Evolutionary conservation across 2,797 vertebrate genomes (phyloP), one percentile per base, ranked within the genome.

Genomic region (Enteromius paludinosus): DNA sequence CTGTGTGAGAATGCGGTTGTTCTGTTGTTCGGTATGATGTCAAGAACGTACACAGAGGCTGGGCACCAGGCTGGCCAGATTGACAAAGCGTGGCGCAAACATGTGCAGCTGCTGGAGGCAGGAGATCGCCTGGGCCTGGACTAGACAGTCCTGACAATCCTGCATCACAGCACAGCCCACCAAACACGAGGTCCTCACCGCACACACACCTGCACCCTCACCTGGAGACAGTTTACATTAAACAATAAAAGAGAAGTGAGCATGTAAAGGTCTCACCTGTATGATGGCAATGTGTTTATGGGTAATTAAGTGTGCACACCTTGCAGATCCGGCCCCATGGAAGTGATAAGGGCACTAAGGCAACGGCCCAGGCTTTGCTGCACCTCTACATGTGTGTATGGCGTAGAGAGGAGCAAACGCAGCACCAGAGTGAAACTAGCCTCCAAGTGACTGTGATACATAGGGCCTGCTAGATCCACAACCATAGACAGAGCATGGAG

Each of bases 101-200:
- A 99, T 97, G 91, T 99, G 97, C 84, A 99, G 96, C 91, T 98
- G 97, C 91, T 99, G 97, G 89, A 99, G 94, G 88, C 97, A 98
- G 86, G 95, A 94, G 86, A 98, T 96, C 81, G 97, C 95, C 87
- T 96, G 94, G 79, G 97, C 94, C 91, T 97, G 97, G 52, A 98
- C 96, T 84, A 97, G 92, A 85, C 94, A 96, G 91, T 96, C 96
- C 0, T 95, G 93, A 88, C 93, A 92, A 86, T 94, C 94, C 87
- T 97, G 96, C 96, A 99, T 97, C 89, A 97, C 94, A 5, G 90
- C 92, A 88, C 97, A 98, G 69, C 95, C 96, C 85, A 97, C 82
- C 62, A 97, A 94, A 84, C 95, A 97, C 30, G 95, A 96, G 54
- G 91, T 93, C 87, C 97, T 94, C 86, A 97, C 92, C 1, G 88